Base-by-base conservation (phyloP, 2,113 vertebrate species). In the Rhegmatorhina hoffmannsi region DNA sequence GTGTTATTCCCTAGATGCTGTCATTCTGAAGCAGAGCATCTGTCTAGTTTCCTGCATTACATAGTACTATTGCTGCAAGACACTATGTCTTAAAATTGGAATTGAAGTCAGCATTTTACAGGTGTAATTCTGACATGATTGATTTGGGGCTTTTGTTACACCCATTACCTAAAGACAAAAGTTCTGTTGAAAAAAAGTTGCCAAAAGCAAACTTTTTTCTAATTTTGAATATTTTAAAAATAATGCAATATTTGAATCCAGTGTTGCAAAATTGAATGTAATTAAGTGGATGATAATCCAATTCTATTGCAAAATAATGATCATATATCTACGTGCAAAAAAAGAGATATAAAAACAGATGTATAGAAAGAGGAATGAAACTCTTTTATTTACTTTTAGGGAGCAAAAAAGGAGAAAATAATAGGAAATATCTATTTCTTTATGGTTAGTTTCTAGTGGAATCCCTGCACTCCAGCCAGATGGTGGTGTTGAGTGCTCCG, bases 371-470 rank as follows among this genome's bases (percentile, higher is more conserved):
- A 58, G 33, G 15, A 76, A 6, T 1, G 1, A 47, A 88, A 84
- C 8, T 33, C 36, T 16, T 50, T 5, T 67, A 6, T 84, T 87
- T 68, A 44, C 36, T 86, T 86, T 56, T 60, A 77, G 24, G 25
- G 31, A 34, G 15, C 1, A 1, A 77, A 47, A 50, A 56, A 50
- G 11, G 9, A 38, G 44, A 74, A 95, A 94, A 24, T 95, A 80
- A 86, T 46, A 87, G 17, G 80, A 24, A 86, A 77, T 80, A 26
- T 5, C 0, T n/a, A 3, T 88, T 92, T 95, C 13, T 95, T 95
- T 40, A 43, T 96, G 36, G 43, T 93, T 91, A 99, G 99, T 99
- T 99, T 97, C 97, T 99, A 90, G 99, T 99, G 92, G 99, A 99
- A 97, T 99, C 99, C 3, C 97, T 99, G 24, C 99, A 99, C 84